phyloP scores from a whole-genome alignment of 2,888 invertebrate species.

The Pachliopta kotzebuea region DNA sequence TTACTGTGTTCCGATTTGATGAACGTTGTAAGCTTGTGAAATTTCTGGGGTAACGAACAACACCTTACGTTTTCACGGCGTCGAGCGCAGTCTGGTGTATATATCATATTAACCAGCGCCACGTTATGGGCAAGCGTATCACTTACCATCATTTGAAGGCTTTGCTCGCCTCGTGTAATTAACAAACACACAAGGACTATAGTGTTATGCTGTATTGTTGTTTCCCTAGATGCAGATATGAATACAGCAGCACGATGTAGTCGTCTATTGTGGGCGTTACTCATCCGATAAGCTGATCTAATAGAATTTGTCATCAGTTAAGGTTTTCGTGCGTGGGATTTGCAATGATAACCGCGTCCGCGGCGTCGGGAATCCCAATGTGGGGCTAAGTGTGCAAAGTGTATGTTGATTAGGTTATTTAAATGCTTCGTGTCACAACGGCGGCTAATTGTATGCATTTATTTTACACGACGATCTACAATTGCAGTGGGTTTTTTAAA shows the following conservation, averaged over 20 bases:
- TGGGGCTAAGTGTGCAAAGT: constrained; percentile 14
- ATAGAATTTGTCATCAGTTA: constrained; percentile 25
- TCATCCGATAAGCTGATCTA: constrained; percentile 25
- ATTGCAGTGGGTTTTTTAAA: constrained; percentile 8
- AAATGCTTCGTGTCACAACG: constrained; percentile 13
- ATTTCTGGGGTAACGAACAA: no score
- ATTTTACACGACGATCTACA: constrained; percentile 21
- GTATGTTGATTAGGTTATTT: constrained; percentile 25
- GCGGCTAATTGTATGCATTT: constrained; percentile 17
- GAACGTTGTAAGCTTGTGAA: no score
- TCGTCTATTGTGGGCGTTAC: constrained; percentile 11
- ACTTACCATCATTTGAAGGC: no score
- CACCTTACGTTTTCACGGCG: no score
- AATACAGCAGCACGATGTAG: background rate
- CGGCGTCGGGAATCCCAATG: constrained; percentile 24
- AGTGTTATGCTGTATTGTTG: no score
- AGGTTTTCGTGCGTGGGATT: constrained; percentile 27
- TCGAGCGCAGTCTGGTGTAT: no score
- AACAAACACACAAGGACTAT: no score
- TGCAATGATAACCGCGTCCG: constrained; percentile 23
- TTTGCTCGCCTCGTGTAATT: no score
- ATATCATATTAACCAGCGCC: no score
- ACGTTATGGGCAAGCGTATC: no score
- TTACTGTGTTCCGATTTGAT: no score
- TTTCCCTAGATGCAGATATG: no score